Evolutionary conservation across 1,140 invertebrate species (phyloP).

Genomic region (Vollenhovia emeryi): DNA sequence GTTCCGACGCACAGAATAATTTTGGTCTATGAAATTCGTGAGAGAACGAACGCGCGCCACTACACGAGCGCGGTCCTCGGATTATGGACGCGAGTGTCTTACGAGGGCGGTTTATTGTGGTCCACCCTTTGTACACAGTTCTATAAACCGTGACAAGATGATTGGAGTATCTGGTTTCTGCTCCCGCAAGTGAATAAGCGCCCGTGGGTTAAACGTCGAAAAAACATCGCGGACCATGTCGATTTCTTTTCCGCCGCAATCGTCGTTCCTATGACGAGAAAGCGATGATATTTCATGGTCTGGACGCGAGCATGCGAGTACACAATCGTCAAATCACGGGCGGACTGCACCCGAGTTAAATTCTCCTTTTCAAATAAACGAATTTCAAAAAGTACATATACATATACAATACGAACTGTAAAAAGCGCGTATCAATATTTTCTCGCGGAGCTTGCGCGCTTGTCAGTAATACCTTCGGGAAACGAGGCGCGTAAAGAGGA

Average conservation of each 20-base stretch:
- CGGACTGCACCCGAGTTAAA: neutral
- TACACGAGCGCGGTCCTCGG: neutral
- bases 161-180: constrained; percentile 81
- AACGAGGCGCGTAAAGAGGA: neutral
- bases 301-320: neutral
- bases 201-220: constrained; percentile 77
- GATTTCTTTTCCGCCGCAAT: constrained; percentile 65
- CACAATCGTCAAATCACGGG: neutral
- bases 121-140: constrained; percentile 81
- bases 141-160: constrained; percentile 83
- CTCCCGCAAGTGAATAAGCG: constrained; percentile 80
- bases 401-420: neutral
- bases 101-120: constrained; percentile 83
- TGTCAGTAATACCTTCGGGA: neutral
- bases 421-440: neutral
- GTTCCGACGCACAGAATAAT: neutral
- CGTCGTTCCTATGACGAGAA: constrained; percentile 1
- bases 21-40: constrained; percentile 6
- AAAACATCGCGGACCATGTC: constrained; percentile 67
- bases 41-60: constrained; percentile 30
- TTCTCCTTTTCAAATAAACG: neutral
- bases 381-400: neutral
- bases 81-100: constrained; percentile 71
- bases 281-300: constrained; percentile 19
- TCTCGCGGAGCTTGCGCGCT: too few species aligned